Evolutionary conservation across 2,797 vertebrate genomes (phyloP).

Genomic region (Margarornis squamiger): DNA sequence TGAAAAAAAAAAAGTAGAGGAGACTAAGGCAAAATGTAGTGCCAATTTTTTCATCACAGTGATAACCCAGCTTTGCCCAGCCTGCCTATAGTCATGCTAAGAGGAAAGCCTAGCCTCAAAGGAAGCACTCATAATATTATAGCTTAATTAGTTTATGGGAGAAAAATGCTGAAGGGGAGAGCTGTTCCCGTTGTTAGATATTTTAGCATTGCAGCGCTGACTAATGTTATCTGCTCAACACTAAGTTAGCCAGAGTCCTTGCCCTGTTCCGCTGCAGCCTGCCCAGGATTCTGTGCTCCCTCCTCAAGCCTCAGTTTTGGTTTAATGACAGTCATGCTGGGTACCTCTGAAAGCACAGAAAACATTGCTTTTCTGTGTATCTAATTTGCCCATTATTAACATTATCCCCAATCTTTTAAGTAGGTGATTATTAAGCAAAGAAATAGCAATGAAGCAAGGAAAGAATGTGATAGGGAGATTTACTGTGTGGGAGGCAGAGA

Average conservation of each 20-base stretch:
- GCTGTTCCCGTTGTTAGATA: background rate
- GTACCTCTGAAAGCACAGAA: constrained; percentile 11
- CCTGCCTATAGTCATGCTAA: constrained; percentile 12
- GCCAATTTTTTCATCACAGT: constrained; percentile 10
- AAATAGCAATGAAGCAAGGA: constrained; percentile 52
- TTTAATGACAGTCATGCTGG: constrained; percentile 14
- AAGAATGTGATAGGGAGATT: constrained; percentile 53
- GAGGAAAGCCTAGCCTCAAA: constrained; percentile 12
- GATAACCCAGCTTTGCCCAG: constrained; percentile 8
- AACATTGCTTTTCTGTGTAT: constrained; percentile 36
- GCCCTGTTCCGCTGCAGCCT: background rate
- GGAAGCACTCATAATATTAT: constrained; percentile 33
- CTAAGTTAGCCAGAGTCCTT: background rate
- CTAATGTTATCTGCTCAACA: background rate
- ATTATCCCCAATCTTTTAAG: constrained; percentile 56
- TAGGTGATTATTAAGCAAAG: constrained; percentile 62
- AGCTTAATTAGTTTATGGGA: constrained; percentile 55
- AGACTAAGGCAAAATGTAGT: constrained; percentile 32
- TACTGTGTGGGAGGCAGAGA: constrained; percentile 61
- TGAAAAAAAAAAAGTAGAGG: background rate
- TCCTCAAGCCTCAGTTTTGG: background rate
- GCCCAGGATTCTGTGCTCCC: background rate
- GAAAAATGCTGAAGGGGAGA: constrained; percentile 45
- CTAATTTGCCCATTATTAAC: constrained; percentile 62
- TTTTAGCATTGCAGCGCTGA: background rate